Evolutionary conservation across 1,140 invertebrate species (phyloP), one percentile per base, ranked within the genome.

Genomic region (Mycetomoellerius zeteki): DNA sequence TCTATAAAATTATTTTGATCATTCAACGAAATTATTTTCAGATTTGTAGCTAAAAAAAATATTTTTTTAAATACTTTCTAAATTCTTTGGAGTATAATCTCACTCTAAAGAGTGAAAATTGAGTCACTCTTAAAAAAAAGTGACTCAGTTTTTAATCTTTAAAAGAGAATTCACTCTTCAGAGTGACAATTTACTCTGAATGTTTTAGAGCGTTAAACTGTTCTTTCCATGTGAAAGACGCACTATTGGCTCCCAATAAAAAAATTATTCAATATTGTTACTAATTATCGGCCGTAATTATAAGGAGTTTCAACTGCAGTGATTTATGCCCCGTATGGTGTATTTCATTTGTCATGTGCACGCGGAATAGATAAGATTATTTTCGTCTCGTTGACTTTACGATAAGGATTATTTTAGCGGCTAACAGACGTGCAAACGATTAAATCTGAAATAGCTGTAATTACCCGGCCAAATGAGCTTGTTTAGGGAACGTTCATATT

Each of bases 261-360:
- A 3, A 72, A 43, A 30, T 82, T 58, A 73, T 73, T 73, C 52
- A 60, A 73, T 82, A 47, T 73, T 58, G 27, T 7, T 52, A 21
- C 2, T 2, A 27, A 10, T 3, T 3, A 10, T 7, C 0, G 16
- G 4, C 16, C n/a, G 37, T 50, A 27, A 62, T 65, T 6, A 47
- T 24, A 37, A 43, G 21, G 47, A 21, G 14, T 21, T 60, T 71
- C 4, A 30, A n/a, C 52, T 16, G 14, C 33, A 30, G 30, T 76
- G 54, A 77, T 47, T 69, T 71, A 24, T 56, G 16, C 27, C 14
- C 14, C 30, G 8, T 14, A 14, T 10, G 2, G 16, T 80, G 14
- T 58, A 12, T 69, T n/a, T 43, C 30, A 16, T 12, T 81, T 69
- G 47, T 56, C n/a, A 21, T 56, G 21, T 3, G n/a, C 19, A 33